phyloP scores from a whole-genome alignment of 2,113 vertebrate species.

The Propithecus coquereli region DNA sequence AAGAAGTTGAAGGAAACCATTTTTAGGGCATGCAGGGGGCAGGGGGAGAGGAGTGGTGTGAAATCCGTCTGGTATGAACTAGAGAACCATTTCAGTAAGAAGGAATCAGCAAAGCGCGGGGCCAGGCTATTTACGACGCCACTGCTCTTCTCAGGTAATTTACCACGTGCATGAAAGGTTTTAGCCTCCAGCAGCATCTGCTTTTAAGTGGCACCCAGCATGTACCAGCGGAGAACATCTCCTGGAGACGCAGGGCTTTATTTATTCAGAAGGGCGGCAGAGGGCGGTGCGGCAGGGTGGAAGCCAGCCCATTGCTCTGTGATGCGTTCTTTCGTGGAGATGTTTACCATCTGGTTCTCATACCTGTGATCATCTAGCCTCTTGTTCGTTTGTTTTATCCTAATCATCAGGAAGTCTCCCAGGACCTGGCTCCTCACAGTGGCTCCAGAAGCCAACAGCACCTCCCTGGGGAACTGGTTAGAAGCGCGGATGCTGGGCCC shows the following conservation, averaged over 20 bases:
- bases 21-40: not conserved
- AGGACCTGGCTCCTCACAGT: not conserved
- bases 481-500: not conserved
- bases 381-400: not conserved
- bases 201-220: not conserved
- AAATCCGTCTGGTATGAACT: not conserved
- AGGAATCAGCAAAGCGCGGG: not conserved
- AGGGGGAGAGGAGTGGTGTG: not conserved
- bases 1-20: not conserved
- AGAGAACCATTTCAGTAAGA: not conserved
- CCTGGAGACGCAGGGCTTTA: not conserved
- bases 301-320: not conserved
- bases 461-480: not conserved
- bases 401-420: not conserved
- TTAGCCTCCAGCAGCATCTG: not conserved
- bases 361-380: rapidly evolving
- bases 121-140: not conserved
- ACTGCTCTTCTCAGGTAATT: not conserved
- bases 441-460: not conserved
- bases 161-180: not conserved
- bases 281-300: not conserved
- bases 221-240: not conserved
- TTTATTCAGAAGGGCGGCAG: not conserved
- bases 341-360: not conserved
- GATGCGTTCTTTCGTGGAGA: not conserved